A percentile compares a stretch with the other conserved stretches of the same genome.
Evolutionary conservation across 1,140 invertebrate species (phyloP).

Genomic region (Eriocheir sinensis): DNA sequence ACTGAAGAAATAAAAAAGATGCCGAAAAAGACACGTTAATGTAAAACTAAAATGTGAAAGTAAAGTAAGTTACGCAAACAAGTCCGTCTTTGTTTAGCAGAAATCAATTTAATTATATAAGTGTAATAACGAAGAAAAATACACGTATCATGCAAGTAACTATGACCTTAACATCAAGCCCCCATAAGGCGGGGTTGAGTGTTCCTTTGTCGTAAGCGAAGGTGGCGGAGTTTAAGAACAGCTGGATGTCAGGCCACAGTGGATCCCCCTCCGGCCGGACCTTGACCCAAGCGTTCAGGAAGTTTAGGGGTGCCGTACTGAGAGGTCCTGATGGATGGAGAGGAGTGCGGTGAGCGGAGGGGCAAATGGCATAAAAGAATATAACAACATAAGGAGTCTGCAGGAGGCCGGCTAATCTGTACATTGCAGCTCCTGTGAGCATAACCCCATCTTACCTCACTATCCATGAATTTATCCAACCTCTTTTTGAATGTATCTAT

Average conservation of each 20-base stretch:
- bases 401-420: too few species aligned
- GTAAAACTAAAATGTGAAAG: background rate
- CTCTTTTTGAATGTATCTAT: too few species aligned
- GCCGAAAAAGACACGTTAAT: background rate
- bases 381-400: too few species aligned
- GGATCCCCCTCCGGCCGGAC: conserved; percentile 55
- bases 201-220: conserved; percentile 50
- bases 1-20: background rate
- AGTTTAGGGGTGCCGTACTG: conserved; percentile 18
- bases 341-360: background rate
- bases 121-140: background rate
- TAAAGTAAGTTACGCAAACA: background rate
- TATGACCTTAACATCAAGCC: conserved; percentile 51
- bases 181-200: conserved; percentile 40
- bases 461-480: too few species aligned
- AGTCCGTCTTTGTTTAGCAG: too few species aligned
- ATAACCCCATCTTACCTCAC: too few species aligned
- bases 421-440: too few species aligned
- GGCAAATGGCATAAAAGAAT: background rate
- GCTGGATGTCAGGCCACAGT: conserved; percentile 59
- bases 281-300: conserved; percentile 53
- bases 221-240: conserved; percentile 50
- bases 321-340: conserved; percentile 37
- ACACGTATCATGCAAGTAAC: background rate
- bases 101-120: too few species aligned